phyloP scores from a whole-genome alignment of 1,140 invertebrate genomes.

The Coelopa frigida region DNA sequence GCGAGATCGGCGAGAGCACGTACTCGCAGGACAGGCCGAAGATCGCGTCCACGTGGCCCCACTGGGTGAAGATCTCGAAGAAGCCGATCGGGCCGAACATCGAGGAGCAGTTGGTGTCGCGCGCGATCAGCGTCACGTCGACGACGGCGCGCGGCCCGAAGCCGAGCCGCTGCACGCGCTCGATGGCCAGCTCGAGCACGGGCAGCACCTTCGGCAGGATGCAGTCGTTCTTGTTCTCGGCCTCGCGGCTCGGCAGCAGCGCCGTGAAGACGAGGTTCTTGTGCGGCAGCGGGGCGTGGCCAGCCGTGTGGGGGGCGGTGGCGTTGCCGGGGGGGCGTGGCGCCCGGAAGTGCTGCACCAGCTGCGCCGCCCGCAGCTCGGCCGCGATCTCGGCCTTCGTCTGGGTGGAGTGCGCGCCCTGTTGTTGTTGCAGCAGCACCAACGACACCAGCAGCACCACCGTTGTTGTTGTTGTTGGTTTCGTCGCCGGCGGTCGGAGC shows the following conservation, averaged over 20 bases:
- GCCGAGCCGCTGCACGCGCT: conserved; percentile 52
- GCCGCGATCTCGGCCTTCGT: background rate
- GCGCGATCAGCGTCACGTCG: conserved; percentile 58
- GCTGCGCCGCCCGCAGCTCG: conserved; percentile 17
- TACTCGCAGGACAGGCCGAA: conserved; percentile 88
- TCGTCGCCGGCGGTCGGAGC: no score
- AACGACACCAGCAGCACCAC: no score
- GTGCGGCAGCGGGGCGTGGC: conserved; percentile 15
- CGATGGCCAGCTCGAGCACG: conserved; percentile 65
- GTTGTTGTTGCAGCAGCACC: no score
- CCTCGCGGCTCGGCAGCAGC: conserved; percentile 27
- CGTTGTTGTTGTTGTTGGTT: no score
- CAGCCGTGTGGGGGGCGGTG: background rate
- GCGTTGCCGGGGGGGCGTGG: background rate
- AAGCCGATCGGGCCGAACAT: conserved; percentile 69
- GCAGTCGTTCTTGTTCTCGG: conserved; percentile 38
- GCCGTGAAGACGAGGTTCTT: conserved; percentile 31
- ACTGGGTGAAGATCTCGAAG: conserved; percentile 60
- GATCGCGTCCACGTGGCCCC: conserved; percentile 63
- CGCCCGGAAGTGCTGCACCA: conserved; percentile 24
- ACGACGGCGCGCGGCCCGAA: conserved; percentile 53
- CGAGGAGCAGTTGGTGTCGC: conserved; percentile 74
- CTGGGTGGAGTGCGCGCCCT: background rate
- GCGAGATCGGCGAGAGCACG: conserved; percentile 79
- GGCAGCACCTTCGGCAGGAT: conserved; percentile 63